These are phyloP conservation scores for Nematopogon swammerdamellus DNA, from an alignment of 2,888 invertebrate genomes.

Conservation along the genomic window DNA sequence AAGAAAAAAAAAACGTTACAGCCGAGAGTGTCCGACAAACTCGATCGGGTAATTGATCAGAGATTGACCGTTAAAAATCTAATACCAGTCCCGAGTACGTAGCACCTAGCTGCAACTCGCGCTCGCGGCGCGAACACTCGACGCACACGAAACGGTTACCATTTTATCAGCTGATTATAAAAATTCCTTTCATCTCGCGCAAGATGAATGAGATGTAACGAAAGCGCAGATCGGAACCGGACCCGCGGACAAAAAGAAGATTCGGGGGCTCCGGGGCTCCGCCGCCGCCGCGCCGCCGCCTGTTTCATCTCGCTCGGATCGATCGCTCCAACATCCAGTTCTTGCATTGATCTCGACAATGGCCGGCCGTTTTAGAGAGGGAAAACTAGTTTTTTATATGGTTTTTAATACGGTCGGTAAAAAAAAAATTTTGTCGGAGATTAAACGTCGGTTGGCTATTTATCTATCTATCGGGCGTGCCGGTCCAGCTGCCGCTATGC, in stretches of 20 bases:
- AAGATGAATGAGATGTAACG: constrained; percentile 33
- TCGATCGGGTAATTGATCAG: constrained; percentile 40
- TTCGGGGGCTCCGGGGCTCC: no score
- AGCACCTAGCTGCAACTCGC: neutral
- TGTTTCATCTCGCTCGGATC: no score
- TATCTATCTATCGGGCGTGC: neutral
- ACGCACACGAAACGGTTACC: neutral
- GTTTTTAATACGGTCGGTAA: neutral
- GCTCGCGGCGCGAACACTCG: neutral
- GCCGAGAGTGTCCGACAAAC: constrained; percentile 18
- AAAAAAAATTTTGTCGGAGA: neutral
- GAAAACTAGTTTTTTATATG: neutral
- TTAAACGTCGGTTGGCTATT: neutral
- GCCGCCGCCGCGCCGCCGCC: no score
- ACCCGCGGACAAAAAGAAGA: neutral
- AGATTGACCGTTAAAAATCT: constrained; percentile 32
- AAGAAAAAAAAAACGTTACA: neutral
- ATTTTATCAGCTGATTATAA: constrained; percentile 40
- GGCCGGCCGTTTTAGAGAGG: constrained; percentile 12
- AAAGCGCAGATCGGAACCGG: constrained; percentile 19
- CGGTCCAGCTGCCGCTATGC: neutral
- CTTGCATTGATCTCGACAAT: constrained; percentile 44
- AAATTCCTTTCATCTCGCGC: constrained; percentile 36
- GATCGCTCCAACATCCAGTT: constrained; percentile 46
- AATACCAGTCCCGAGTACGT: neutral